Percentiles rank a stretch among this genome's conserved stretches.
Conservation (phyloP, 2,113 vertebrate species). For the Zapus hudsonius region DNA sequence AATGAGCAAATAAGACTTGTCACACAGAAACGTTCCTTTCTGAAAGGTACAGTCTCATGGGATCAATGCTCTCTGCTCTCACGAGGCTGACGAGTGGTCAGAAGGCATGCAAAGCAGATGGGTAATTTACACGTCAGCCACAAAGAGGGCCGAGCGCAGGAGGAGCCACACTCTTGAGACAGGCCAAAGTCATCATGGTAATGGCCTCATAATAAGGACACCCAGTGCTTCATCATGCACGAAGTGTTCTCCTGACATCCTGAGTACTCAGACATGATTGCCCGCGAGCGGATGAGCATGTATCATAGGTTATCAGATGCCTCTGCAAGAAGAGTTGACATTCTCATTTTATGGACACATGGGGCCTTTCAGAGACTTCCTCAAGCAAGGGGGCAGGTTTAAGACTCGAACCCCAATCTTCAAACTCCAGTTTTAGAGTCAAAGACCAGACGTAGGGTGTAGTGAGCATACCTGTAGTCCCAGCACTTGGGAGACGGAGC, state of each 20-base stretch:
- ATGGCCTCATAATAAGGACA: neutral
- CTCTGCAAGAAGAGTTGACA: neutral
- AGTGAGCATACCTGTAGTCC: neutral
- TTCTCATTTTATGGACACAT: neutral
- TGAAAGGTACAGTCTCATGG: neutral
- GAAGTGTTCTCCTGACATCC: neutral
- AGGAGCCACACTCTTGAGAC: neutral
- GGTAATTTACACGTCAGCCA: neutral
- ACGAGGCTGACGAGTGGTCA: neutral
- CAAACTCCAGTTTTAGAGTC: neutral
- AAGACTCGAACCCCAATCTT: neutral
- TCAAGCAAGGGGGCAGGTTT: neutral
- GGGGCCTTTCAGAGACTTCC: neutral
- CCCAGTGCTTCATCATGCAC: neutral
- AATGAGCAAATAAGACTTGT: neutral
- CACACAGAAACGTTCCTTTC: neutral
- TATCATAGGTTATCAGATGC: neutral
- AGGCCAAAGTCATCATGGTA: neutral
- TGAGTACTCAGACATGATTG: neutral
- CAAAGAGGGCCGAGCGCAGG: neutral
- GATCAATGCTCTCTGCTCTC: neutral
- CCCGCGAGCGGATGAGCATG: neutral
- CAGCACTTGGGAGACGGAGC: neutral
- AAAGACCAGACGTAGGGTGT: neutral
- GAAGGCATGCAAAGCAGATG: neutral